Percentiles rank a stretch among this genome's conserved stretches.
Conservation (phyloP, 23 tunicate genomes). For the Ascidia mentula region DNA sequence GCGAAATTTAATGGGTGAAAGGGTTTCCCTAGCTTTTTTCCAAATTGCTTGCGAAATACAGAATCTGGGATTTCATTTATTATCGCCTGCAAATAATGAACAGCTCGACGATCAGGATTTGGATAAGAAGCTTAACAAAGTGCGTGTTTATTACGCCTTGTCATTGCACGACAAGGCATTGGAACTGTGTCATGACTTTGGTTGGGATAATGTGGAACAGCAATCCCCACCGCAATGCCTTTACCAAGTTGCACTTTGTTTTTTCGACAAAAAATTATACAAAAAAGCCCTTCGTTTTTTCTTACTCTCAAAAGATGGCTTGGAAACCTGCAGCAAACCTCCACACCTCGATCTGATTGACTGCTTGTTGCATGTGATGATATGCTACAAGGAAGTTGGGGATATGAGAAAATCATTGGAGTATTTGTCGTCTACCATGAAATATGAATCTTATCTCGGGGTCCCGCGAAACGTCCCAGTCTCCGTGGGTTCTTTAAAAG, state of each 20-base stretch:
- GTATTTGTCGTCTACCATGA: background rate
- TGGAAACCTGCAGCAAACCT: background rate
- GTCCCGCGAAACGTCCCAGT: background rate
- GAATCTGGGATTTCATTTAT: background rate
- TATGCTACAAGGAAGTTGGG: background rate
- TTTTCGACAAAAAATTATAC: background rate
- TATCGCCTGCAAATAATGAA: background rate
- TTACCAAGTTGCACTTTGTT: background rate
- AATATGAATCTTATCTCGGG: background rate
- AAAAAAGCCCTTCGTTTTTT: background rate
- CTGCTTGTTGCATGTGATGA: background rate
- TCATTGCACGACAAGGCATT: background rate
- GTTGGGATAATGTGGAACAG: background rate
- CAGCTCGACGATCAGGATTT: background rate
- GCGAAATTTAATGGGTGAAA: constrained; percentile 3
- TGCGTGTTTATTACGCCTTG: background rate
- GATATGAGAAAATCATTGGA: background rate
- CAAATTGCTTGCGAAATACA: background rate
- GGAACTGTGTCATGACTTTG: background rate
- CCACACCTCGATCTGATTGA: background rate
- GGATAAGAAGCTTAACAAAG: background rate
- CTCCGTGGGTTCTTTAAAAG: background rate
- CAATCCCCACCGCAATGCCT: background rate
- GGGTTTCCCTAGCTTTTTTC: background rate
- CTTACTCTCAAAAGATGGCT: background rate